Conservation (phyloP, 2,797 vertebrate species). For the Cossypha caffra region DNA sequence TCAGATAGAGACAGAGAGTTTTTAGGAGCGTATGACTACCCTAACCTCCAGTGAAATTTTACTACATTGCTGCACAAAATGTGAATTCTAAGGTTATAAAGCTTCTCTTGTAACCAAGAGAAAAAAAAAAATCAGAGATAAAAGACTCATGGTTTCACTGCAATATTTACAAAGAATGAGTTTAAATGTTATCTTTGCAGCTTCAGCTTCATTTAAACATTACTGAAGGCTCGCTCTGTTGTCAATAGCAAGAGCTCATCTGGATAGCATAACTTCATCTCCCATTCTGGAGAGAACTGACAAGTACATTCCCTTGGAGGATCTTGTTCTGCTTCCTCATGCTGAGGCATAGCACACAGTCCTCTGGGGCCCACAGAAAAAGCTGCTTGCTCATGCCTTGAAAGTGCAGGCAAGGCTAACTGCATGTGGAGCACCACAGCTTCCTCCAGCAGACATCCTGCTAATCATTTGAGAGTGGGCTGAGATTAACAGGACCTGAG, state of each 20-base stretch:
- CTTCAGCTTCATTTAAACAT: neutral
- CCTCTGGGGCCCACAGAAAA: neutral
- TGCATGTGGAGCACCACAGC: neutral
- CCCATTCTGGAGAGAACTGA: neutral
- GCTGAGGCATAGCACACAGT: neutral
- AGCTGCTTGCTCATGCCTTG: neutral
- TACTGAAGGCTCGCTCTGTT: neutral
- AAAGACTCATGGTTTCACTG: neutral
- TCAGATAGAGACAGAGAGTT: neutral
- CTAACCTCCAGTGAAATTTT: neutral
- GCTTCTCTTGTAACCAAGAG: neutral
- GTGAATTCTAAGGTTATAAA: neutral
- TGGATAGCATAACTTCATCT: neutral
- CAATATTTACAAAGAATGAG: neutral
- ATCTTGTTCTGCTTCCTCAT: neutral
- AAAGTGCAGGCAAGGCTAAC: neutral
- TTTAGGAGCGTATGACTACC: too few relatives aligned
- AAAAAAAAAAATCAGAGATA: neutral
- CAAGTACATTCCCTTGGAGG: neutral
- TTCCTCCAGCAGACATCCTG: neutral
- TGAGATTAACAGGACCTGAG: neutral
- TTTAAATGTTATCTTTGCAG: neutral
- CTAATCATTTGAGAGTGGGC: neutral
- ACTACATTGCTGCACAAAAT: neutral
- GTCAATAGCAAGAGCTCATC: neutral